A percentile compares a stretch with the other conserved stretches of the same genome.
Conservation (phyloP, 2,113 vertebrate species). For the Thinocorus orbignyianus region DNA sequence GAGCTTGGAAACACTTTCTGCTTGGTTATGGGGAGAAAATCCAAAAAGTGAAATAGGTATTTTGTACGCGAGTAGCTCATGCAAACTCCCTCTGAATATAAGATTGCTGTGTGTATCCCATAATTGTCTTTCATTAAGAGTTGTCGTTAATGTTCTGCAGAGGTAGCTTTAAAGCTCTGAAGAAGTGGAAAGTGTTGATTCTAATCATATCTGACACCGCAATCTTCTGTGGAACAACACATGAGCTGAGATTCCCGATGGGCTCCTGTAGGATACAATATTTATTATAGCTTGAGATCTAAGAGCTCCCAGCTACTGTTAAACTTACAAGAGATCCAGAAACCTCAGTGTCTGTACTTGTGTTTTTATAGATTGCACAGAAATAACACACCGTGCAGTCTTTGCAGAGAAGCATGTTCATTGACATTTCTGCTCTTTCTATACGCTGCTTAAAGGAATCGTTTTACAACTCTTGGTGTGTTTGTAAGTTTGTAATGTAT, state of each 20-base stretch:
- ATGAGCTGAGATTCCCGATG: slow-evolving; percentile 68
- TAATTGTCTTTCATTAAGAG: slow-evolving; percentile 23
- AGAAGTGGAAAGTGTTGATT: slow-evolving; percentile 72
- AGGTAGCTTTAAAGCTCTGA: slow-evolving; percentile 59
- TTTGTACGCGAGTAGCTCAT: neutral
- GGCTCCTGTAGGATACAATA: slow-evolving; percentile 71
- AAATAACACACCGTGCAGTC: neutral
- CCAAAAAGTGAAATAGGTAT: neutral
- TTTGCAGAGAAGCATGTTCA: neutral
- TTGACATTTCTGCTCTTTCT: slow-evolving; percentile 27
- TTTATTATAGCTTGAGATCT: slow-evolving; percentile 76
- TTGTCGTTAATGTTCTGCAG: slow-evolving; percentile 36
- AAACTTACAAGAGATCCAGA: slow-evolving; percentile 65
- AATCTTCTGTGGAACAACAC: slow-evolving; percentile 69
- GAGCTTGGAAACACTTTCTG: neutral
- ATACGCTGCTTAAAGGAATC: neutral
- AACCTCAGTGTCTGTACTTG: slow-evolving; percentile 29
- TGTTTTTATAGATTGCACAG: slow-evolving; percentile 54
- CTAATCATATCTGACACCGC: slow-evolving; percentile 76
- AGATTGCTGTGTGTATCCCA: neutral
- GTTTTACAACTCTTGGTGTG: neutral
- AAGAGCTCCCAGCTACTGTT: slow-evolving; percentile 69
- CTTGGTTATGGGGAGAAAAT: neutral
- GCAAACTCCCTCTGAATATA: neutral
- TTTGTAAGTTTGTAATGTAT: neutral